phyloP scores from a whole-genome alignment of 1,140 invertebrate species.

The Sarcophaga peregrina region DNA sequence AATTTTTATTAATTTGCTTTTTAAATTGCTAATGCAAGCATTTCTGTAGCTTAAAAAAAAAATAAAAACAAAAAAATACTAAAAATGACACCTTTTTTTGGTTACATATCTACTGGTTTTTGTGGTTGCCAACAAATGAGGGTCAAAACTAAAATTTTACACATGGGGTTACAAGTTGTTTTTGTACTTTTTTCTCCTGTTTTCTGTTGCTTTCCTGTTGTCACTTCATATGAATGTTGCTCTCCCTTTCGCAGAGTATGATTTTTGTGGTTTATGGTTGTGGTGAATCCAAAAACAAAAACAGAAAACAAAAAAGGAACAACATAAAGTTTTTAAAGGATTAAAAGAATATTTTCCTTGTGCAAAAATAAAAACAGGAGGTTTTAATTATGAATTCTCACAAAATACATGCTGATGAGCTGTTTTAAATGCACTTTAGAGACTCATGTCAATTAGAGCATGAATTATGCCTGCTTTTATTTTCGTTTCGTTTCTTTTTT shows the following conservation, averaged over 20 bases:
- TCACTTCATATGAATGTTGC: neutral
- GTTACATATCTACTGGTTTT: too few relatives aligned
- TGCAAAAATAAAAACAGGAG: neutral
- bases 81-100: too few relatives aligned
- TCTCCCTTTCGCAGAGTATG: neutral
- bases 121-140: constrained; percentile 15
- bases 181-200: too few relatives aligned
- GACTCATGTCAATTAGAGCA: constrained; percentile 12
- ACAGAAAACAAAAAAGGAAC: neutral
- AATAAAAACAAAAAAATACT: too few relatives aligned
- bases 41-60: too few relatives aligned
- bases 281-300: too few relatives aligned
- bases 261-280: neutral
- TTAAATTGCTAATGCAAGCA: too few relatives aligned
- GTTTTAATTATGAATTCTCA: constrained; percentile 9
- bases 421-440: constrained; percentile 1
- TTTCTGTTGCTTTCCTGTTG: neutral
- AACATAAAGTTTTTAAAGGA: neutral
- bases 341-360: neutral
- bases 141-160: neutral
- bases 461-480: neutral
- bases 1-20: too few relatives aligned
- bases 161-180: constrained; percentile 9
- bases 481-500: too few relatives aligned
- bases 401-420: neutral